phyloP scores from a whole-genome alignment of 23 tunicate species.

The Trididemnum nubilum region DNA sequence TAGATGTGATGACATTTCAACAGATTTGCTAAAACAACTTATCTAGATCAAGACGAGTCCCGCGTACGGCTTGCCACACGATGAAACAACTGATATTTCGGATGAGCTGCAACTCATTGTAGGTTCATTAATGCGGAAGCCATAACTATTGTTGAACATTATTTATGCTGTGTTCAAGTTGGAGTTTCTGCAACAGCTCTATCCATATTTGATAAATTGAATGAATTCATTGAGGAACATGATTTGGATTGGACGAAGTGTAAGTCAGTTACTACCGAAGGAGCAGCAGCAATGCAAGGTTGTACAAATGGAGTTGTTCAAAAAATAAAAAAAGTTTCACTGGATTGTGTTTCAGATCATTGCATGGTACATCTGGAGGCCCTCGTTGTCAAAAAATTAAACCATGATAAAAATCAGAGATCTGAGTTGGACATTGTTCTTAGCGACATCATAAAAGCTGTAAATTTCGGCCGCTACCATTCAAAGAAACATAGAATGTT shows the following conservation, averaged over 20 bases:
- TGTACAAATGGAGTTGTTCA: conserved; percentile 9
- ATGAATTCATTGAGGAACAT: conserved; percentile 15
- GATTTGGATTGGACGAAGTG: conserved; percentile 6
- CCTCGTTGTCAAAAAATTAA: no score
- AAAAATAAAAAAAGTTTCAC: conserved; percentile 11
- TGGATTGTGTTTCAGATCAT: conserved; percentile 25
- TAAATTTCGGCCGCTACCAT: conserved; percentile 34
- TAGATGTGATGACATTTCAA: conserved; percentile 35
- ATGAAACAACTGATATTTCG: conserved; percentile 63
- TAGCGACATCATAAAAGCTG: background rate
- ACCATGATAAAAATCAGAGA: background rate
- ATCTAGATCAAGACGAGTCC: conserved; percentile 24
- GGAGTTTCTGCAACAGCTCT: no score
- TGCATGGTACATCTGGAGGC: conserved; percentile 34
- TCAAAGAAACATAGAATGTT: conserved; percentile 44
- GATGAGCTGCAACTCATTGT: conserved; percentile 32
- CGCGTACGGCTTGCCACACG: conserved; percentile 38
- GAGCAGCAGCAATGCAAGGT: conserved; percentile 37
- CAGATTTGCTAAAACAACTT: conserved; percentile 23
- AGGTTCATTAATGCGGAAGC: conserved; percentile 31
- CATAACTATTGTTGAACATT: conserved; percentile 28
- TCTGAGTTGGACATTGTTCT: background rate
- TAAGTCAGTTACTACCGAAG: conserved; percentile 5
- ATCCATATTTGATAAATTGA: conserved; percentile 5
- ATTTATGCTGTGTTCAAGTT: conserved; percentile 26